These are phyloP conservation scores for Dipodomys merriami DNA, from an alignment of 2,113 vertebrate genomes.

Conservation along the genomic window DNA sequence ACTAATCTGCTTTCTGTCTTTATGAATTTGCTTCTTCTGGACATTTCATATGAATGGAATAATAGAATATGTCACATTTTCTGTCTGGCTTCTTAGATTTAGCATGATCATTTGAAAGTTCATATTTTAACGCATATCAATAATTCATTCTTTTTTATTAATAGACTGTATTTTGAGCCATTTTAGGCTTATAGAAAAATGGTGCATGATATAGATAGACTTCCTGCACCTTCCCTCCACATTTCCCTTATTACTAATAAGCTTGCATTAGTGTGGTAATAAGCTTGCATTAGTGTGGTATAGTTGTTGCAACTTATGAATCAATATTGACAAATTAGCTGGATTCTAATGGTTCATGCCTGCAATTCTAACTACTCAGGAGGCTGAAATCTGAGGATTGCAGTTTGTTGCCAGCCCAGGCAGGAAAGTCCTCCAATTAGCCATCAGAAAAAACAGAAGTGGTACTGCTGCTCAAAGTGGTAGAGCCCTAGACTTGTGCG, in stretches of 20 bases:
- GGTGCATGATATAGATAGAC: background rate
- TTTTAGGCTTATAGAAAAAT: conserved; percentile 50
- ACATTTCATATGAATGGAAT: conserved; percentile 30
- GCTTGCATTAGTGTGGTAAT: background rate
- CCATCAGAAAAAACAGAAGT: no score
- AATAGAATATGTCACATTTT: background rate
- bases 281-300: background rate
- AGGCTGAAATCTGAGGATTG: no score
- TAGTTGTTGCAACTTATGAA: background rate
- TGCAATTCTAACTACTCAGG: no score
- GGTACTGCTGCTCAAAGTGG: no score
- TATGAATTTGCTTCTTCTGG: conserved; percentile 23
- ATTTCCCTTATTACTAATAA: conserved; percentile 7
- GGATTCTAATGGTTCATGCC: no score
- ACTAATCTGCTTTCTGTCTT: conserved; percentile 28
- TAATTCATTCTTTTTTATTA: conserved; percentile 47
- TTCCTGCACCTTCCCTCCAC: background rate
- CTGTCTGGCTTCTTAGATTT: conserved; percentile 29
- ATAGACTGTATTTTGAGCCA: conserved; percentile 33
- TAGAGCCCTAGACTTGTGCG: no score
- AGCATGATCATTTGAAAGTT: conserved; percentile 33
- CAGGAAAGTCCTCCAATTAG: no score
- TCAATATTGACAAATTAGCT: background rate
- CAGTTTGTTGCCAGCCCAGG: no score
- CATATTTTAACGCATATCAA: conserved; percentile 38